Conservation (phyloP, 2,797 vertebrate species). For the Heterohyrax brucei region DNA sequence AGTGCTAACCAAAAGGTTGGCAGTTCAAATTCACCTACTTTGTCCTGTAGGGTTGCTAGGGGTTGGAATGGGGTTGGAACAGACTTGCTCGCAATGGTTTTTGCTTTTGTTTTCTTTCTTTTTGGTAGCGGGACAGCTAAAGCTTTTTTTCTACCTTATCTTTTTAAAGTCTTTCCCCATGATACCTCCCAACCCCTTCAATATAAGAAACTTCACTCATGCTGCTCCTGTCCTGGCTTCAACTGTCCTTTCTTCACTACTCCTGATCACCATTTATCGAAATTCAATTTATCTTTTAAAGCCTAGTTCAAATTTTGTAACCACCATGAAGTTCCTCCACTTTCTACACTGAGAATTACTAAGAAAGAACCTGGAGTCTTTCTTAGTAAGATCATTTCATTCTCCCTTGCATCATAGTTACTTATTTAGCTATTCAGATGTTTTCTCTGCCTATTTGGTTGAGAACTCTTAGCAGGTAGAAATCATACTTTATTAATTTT, state of each 20-base stretch:
- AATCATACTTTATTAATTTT: background rate
- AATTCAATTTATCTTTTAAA: conserved; percentile 5
- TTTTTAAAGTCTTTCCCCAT: background rate
- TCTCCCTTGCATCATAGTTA: background rate
- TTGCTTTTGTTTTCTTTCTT: no score
- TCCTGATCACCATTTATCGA: conserved; percentile 7
- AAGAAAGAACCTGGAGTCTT: background rate
- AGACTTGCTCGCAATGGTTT: no score
- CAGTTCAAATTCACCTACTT: no score
- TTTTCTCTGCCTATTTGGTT: background rate
- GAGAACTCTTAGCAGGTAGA: background rate
- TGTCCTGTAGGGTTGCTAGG: no score
- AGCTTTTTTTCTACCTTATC: background rate
- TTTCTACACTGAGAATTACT: background rate
- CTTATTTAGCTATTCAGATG: background rate
- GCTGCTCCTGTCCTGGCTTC: background rate
- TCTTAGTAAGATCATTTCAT: background rate
- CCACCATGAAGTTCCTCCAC: background rate
- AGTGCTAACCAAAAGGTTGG: no score
- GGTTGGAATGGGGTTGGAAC: no score
- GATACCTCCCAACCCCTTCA: background rate
- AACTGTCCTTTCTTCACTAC: background rate
- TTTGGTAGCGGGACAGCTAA: background rate
- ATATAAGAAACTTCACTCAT: background rate
- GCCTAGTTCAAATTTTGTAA: background rate